Conservation (phyloP, 2,888 invertebrate species). For the Cephalotes varians region DNA sequence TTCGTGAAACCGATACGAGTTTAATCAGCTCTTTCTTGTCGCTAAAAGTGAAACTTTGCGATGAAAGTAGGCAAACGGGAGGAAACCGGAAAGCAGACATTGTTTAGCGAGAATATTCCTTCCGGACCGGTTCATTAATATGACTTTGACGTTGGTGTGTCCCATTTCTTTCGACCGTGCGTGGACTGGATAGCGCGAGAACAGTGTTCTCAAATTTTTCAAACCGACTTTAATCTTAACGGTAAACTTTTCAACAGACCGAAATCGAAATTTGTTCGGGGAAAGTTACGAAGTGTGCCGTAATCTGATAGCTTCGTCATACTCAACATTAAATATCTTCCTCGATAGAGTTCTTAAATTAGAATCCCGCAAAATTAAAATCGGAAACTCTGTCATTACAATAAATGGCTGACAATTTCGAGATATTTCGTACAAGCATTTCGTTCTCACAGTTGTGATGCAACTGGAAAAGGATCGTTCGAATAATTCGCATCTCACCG, state of each 20-base stretch:
- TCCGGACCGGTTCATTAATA: background rate
- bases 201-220: background rate
- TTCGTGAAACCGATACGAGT: constrained; percentile 21
- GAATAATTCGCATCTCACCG: constrained; percentile 28
- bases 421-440: background rate
- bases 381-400: background rate
- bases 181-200: background rate
- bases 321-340: background rate
- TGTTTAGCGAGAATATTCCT: constrained; percentile 19
- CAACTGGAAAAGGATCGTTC: constrained; percentile 28
- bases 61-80: constrained; percentile 78
- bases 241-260: background rate
- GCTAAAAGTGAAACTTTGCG: constrained; percentile 80
- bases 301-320: background rate
- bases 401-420: background rate
- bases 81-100: constrained; percentile 46
- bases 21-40: constrained; percentile 65
- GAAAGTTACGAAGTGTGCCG: background rate
- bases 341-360: background rate
- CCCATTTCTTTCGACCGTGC: background rate
- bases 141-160: background rate
- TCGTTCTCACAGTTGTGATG: constrained; percentile 14
- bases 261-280: background rate
- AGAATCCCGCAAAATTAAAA: background rate
- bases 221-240: background rate